phyloP scores from a whole-genome alignment of 2,888 invertebrate species.

The Sylvicola fuscatus region DNA sequence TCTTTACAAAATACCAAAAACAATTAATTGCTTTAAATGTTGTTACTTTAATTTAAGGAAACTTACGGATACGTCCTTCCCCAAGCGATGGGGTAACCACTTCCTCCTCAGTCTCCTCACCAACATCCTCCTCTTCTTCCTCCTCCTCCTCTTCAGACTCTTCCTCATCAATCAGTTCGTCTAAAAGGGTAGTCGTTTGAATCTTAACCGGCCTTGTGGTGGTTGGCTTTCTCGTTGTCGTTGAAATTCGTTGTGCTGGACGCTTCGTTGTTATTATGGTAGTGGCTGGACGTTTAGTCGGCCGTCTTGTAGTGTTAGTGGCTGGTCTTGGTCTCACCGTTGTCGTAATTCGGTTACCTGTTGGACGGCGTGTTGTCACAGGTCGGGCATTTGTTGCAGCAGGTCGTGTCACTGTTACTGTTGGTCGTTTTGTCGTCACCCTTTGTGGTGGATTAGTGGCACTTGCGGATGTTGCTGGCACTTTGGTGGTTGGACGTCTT shows the following conservation, averaged over 20 bases:
- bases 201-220: constrained; percentile 16
- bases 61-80: constrained; percentile 22
- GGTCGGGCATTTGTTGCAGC: constrained; percentile 6
- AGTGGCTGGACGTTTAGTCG: constrained; percentile 20
- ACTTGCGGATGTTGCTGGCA: constrained; percentile 9
- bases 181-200: constrained; percentile 15
- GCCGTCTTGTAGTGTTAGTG: constrained; percentile 4
- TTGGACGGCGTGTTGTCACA: constrained; percentile 6
- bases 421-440: constrained; percentile 8
- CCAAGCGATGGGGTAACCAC: constrained; percentile 5
- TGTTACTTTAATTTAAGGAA: constrained; percentile 2
- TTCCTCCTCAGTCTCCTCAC: constrained; percentile 7
- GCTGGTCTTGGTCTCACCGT: constrained; percentile 12
- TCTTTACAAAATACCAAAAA: constrained; percentile 30
- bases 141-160: constrained; percentile 17
- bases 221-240: constrained; percentile 17
- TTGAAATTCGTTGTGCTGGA: constrained; percentile 21
- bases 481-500: constrained; percentile 6
- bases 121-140: constrained; percentile 8
- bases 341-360: constrained; percentile 4
- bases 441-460: constrained; percentile 5
- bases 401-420: constrained; percentile 8
- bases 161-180: constrained; percentile 13
- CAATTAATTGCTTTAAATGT: constrained; percentile 13
- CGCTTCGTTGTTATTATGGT: constrained; percentile 7